These are phyloP conservation scores for Sebastes hubbsi DNA, from an alignment of 2,797 vertebrate species.

Conservation along the genomic window DNA sequence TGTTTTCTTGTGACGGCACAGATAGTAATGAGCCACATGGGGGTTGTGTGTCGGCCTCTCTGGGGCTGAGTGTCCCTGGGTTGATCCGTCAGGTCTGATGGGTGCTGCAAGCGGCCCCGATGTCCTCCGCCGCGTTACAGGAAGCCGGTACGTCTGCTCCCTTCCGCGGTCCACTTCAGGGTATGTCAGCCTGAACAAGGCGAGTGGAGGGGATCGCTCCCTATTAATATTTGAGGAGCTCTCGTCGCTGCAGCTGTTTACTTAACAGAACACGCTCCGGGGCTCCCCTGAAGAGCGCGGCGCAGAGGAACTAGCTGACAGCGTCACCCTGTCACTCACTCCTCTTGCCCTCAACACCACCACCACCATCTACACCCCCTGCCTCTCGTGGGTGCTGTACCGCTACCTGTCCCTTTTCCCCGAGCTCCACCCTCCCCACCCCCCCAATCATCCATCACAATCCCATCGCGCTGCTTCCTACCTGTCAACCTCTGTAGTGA, in stretches of 20 bases:
- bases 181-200: conserved; percentile 47
- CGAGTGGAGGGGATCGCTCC: conserved; percentile 53
- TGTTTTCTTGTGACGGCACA: conserved; percentile 31
- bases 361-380: not conserved
- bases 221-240: conserved; percentile 82
- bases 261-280: conserved; percentile 77
- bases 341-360: conserved; percentile 23
- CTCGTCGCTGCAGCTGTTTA: conserved; percentile 77
- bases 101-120: conserved; percentile 12
- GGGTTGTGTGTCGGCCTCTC: conserved; percentile 15
- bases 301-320: conserved; percentile 60
- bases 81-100: conserved; percentile 21
- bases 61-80: not conserved
- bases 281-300: conserved; percentile 63
- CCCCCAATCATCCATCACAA: conserved; percentile 60
- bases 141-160: not conserved
- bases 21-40: conserved; percentile 43
- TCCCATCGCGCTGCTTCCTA: conserved; percentile 32
- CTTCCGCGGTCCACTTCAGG: conserved; percentile 47
- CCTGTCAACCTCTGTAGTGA: conserved; percentile 56
- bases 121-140: not conserved
- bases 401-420: conserved; percentile 48
- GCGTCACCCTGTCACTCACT: conserved; percentile 71
- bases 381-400: conserved; percentile 27
- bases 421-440: not conserved